Base-by-base conservation (phyloP, 2,888 invertebrate genomes). In the Choristoneura rosaceana region DNA sequence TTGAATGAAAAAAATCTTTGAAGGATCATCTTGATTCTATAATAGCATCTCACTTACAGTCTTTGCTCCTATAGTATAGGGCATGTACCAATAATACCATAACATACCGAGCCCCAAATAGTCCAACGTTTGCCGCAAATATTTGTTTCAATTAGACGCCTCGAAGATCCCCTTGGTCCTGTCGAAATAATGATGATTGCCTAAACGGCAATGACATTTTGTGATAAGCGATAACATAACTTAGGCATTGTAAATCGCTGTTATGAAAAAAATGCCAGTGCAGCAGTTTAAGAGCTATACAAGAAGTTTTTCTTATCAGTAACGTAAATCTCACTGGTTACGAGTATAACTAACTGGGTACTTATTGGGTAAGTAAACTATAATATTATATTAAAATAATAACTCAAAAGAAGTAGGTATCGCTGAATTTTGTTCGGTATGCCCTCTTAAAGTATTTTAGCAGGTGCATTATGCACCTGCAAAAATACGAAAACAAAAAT, bases 81-180 rank as follows among this genome's bases (percentile, higher is more conserved):
- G n/a, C n/a, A 12, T 4, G 2, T 17, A 52, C 17, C 0, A 17
- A 52, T 52, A 25, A 25, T 25, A 25, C 25, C 25, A 25, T 25
- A 25, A 25, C 2, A 1, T 25, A 15, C 15, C 3, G 8, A 52
- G 3, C 9, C 17, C 7, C 60, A 47, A 52, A 60, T 38, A 25
- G 77, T 76, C 73, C 77, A 82, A 79, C 80, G 83, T 88, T 83
- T 85, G 85, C 80, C 75, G 82, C 89, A 91, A 92, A 93, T 93
- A 92, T 93, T 93, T 91, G 92, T 92, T 92, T 91, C 92, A 92
- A 93, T 93, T 92, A 93, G 89, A 81, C 83, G 80, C 81, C 83
- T 83, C 84, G 79, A 81, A 83, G 80, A 81, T 81, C 85, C 85
- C 84, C 80, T 68, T 17, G 52, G 77, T 67, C 80, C 79, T 82